Evolutionary conservation across 2,888 invertebrate species (phyloP).

Genomic region (Eilema griseolum): DNA sequence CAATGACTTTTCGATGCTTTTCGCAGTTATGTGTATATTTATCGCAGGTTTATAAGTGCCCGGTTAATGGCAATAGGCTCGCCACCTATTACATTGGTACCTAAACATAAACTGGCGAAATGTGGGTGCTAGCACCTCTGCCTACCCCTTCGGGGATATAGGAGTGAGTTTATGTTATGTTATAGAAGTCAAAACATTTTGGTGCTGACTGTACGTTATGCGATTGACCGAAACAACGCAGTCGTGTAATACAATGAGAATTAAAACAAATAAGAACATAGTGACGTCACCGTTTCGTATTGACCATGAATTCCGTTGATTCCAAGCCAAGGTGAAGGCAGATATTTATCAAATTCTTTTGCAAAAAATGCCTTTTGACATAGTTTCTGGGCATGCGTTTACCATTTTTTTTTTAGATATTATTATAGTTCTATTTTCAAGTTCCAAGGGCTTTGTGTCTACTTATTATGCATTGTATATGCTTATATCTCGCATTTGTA

Average conservation of each 20-base stretch:
- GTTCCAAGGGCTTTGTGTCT: background rate
- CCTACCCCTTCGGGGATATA: no score
- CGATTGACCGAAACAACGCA: slow-evolving; percentile 40
- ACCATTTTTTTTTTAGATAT: background rate
- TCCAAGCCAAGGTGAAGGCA: slow-evolving; percentile 60
- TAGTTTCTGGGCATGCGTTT: slow-evolving; percentile 14
- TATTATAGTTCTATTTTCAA: background rate
- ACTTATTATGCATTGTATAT: background rate
- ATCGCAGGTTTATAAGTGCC: no score
- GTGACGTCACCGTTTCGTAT: slow-evolving; percentile 55
- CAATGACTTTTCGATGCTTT: no score
- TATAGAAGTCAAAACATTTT: background rate
- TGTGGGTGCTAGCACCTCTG: no score
- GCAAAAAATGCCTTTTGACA: slow-evolving; percentile 26
- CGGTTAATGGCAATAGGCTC: no score
- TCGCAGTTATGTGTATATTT: no score
- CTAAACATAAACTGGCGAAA: no score
- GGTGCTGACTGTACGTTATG: slow-evolving; percentile 30
- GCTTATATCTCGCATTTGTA: background rate
- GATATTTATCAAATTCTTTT: slow-evolving; percentile 39
- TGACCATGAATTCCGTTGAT: slow-evolving; percentile 59
- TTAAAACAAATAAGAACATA: slow-evolving; percentile 48
- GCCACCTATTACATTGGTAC: no score
- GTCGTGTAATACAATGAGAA: slow-evolving; percentile 34
- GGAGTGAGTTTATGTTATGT: no score